phyloP scores from a whole-genome alignment of 2,797 vertebrate genomes.

The Perodicticus potto region DNA sequence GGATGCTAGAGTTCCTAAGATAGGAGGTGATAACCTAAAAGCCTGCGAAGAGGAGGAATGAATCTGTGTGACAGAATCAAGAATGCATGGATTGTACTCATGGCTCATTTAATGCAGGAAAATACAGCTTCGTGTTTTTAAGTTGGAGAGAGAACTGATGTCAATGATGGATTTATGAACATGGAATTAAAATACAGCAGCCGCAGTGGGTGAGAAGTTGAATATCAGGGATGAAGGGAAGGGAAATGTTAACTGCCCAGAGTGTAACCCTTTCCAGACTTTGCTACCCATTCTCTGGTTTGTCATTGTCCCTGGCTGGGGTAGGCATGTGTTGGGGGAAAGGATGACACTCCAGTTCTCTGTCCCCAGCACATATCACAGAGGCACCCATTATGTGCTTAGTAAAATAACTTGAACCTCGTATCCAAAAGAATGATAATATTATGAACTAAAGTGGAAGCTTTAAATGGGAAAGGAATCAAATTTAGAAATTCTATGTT shows the following conservation, averaged over 20 bases:
- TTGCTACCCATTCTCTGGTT: neutral
- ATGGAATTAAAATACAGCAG: neutral
- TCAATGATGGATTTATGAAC: neutral
- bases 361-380: neutral
- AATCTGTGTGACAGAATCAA: neutral
- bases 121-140: neutral
- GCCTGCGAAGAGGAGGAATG: neutral
- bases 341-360: neutral
- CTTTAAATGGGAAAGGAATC: neutral
- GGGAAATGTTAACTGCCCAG: neutral
- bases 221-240: neutral
- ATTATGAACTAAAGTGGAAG: neutral
- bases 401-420: neutral
- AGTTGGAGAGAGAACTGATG: neutral
- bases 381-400: neutral
- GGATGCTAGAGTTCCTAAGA: too few relatives aligned
- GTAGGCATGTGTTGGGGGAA: neutral
- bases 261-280: neutral
- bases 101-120: neutral
- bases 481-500: constrained; percentile 1
- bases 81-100: neutral
- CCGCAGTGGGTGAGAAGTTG: neutral
- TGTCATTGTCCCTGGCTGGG: neutral
- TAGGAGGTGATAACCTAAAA: neutral
- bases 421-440: neutral